These are phyloP conservation scores for Fringilla coelebs DNA, from an alignment of 2,797 vertebrate species.

Conservation along the genomic window DNA sequence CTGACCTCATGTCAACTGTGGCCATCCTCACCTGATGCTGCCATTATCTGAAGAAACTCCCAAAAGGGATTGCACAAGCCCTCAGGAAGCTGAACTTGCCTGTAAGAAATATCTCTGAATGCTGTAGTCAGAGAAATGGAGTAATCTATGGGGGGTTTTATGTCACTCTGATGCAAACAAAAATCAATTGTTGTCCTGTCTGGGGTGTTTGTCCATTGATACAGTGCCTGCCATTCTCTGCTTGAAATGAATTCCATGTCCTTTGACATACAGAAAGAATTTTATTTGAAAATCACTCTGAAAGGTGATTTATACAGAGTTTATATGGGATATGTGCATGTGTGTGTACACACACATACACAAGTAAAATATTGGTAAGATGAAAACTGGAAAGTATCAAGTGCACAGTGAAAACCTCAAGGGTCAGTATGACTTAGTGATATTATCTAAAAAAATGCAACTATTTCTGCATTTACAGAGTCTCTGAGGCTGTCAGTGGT, in stretches of 20 bases:
- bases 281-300: not conserved
- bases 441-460: not conserved
- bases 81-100: not conserved
- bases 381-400: not conserved
- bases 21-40: not conserved
- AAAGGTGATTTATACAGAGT: not conserved
- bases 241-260: not conserved
- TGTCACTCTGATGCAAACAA: not conserved
- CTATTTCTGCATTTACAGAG: not conserved
- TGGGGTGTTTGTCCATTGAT: not conserved
- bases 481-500: not conserved
- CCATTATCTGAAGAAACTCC: not conserved
- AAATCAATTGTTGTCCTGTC: not conserved
- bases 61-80: not conserved
- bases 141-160: not conserved
- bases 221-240: not conserved
- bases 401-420: not conserved
- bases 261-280: not conserved
- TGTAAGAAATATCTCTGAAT: not conserved
- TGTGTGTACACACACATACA: not conserved
- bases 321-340: not conserved
- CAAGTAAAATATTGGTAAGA: not conserved
- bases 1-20: not conserved
- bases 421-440: not conserved
- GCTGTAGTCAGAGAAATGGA: not conserved